Conservation (phyloP, 2,888 invertebrate species). For the Hybos culiciformis region DNA sequence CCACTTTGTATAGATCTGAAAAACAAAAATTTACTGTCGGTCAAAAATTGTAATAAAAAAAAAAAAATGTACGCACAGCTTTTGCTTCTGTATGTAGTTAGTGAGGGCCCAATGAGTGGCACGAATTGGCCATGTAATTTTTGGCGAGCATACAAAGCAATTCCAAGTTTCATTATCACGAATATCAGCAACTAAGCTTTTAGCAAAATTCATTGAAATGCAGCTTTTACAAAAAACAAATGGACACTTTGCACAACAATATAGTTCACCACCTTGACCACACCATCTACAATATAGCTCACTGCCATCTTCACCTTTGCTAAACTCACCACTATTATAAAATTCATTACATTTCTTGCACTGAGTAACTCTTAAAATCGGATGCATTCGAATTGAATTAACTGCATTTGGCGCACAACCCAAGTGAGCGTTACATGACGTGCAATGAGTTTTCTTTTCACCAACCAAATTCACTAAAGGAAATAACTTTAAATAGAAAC, state of each 20-base stretch:
- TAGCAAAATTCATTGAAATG: slow-evolving; percentile 56
- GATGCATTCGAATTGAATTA: slow-evolving; percentile 54
- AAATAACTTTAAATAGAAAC: slow-evolving; percentile 40
- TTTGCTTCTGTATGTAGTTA: slow-evolving; percentile 50
- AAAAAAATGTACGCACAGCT: slow-evolving; percentile 22
- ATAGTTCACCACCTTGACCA: slow-evolving; percentile 65
- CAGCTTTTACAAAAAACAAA: slow-evolving; percentile 68
- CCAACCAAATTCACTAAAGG: slow-evolving; percentile 46
- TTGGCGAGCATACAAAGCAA: slow-evolving; percentile 60
- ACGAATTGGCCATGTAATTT: slow-evolving; percentile 48
- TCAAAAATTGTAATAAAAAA: not conserved
- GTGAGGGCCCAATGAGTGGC: slow-evolving; percentile 59
- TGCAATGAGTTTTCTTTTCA: slow-evolving; percentile 52
- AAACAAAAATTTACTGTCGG: slow-evolving; percentile 6
- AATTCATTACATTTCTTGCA: slow-evolving; percentile 61
- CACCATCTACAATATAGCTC: slow-evolving; percentile 75
- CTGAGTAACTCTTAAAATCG: slow-evolving; percentile 55
- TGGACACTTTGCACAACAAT: slow-evolving; percentile 63
- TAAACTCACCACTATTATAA: slow-evolving; percentile 68
- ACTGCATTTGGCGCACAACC: slow-evolving; percentile 54
- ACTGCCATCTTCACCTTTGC: slow-evolving; percentile 70
- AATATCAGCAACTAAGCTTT: slow-evolving; percentile 51
- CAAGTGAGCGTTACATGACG: slow-evolving; percentile 60
- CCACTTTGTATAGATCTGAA: slow-evolving; percentile 21
- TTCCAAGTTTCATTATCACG: slow-evolving; percentile 67